These are phyloP conservation scores for Bombyx huttoni DNA, from an alignment of 2,888 invertebrate species.

Conservation along the genomic window DNA sequence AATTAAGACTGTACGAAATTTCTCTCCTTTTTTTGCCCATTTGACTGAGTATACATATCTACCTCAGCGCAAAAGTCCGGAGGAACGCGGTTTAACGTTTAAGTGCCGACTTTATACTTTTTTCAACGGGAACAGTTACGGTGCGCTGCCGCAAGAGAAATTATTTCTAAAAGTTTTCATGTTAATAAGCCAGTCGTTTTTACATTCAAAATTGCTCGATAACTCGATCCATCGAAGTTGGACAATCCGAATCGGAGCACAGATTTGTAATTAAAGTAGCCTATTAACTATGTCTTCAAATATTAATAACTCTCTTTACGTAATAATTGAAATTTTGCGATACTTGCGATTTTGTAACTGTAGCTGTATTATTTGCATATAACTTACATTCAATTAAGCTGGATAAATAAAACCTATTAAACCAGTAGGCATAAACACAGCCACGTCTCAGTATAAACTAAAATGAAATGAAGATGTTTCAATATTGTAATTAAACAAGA, in stretches of 20 bases:
- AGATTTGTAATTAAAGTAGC: not conserved
- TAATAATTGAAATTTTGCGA: too few relatives aligned
- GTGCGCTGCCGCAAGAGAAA: conserved; percentile 3
- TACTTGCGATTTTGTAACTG: too few relatives aligned
- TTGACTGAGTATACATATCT: conserved; percentile 13
- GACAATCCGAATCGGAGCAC: not conserved
- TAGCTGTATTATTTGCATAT: too few relatives aligned
- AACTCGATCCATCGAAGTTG: not conserved
- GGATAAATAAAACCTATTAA: not conserved
- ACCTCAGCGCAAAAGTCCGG: conserved; percentile 8
- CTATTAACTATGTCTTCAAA: too few relatives aligned
- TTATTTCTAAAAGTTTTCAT: conserved; percentile 4
- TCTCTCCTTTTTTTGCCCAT: conserved; percentile 12
- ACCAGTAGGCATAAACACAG: not conserved
- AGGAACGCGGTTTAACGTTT: conserved; percentile 18
- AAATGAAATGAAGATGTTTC: not conserved
- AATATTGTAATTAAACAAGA: not conserved
- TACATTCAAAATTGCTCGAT: not conserved
- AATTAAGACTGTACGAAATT: conserved; percentile 24
- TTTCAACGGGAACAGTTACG: conserved; percentile 7
- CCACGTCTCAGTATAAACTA: not conserved
- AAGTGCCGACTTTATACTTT: conserved; percentile 17
- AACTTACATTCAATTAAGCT: too few relatives aligned
- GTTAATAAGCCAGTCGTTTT: not conserved
- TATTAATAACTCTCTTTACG: too few relatives aligned